phyloP scores from a whole-genome alignment of 2,113 vertebrate species.

The Leptodactylus fuscus region DNA sequence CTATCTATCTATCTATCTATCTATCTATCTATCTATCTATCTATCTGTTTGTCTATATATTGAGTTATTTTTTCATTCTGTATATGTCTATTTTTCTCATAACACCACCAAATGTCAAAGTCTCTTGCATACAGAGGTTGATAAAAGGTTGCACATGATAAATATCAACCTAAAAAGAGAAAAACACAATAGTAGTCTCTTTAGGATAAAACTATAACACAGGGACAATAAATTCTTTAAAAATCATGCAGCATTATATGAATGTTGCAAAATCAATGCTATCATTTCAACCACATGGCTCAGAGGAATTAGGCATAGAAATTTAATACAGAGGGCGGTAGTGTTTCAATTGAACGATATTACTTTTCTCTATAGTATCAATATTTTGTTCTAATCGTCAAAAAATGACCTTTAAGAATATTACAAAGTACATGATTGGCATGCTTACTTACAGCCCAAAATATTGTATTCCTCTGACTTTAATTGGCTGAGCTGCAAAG shows the following conservation, averaged over 20 bases:
- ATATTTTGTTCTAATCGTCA: slow-evolving; percentile 39
- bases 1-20: too few species aligned
- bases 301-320: slow-evolving; percentile 24
- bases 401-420: slow-evolving; percentile 53
- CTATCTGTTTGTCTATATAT: too few species aligned
- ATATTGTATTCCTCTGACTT: slow-evolving; percentile 41
- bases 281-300: slow-evolving; percentile 43
- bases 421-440: slow-evolving; percentile 44
- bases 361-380: slow-evolving; percentile 43
- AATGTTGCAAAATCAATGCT: slow-evolving; percentile 50
- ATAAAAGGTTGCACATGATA: background rate
- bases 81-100: too few species aligned
- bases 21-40: too few species aligned
- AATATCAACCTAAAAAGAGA: slow-evolving; percentile 10
- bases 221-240: slow-evolving; percentile 1
- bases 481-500: slow-evolving; percentile 38
- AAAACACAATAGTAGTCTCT: background rate
- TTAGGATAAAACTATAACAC: slow-evolving; percentile 27
- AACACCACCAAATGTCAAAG: background rate
- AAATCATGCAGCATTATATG: slow-evolving; percentile 4
- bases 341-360: slow-evolving; percentile 21
- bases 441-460: slow-evolving; percentile 22
- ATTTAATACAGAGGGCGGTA: slow-evolving; percentile 21
- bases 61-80: too few species aligned
- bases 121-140: background rate